phyloP scores from a whole-genome alignment of 1,140 invertebrate genomes.

The Drosophila micromelanica region DNA sequence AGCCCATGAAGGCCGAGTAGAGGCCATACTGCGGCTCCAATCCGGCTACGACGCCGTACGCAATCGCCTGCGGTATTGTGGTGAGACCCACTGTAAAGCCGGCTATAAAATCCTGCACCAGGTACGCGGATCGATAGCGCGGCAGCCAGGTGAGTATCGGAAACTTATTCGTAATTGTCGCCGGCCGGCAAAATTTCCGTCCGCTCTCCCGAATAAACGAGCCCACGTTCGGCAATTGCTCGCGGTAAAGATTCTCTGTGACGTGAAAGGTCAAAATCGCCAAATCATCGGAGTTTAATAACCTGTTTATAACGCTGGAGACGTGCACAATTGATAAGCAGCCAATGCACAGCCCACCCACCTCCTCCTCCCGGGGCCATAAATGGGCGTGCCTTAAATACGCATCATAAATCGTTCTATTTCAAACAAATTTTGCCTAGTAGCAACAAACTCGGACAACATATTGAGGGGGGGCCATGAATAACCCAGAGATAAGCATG shows the following conservation, averaged over 20 bases:
- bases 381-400: constrained; percentile 4
- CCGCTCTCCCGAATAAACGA: constrained; percentile 53
- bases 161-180: constrained; percentile 85
- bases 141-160: constrained; percentile 89
- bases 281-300: constrained; percentile 5
- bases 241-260: constrained; percentile 69
- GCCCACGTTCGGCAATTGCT: constrained; percentile 65
- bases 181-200: constrained; percentile 80
- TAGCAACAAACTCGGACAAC: constrained; percentile 30
- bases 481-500: constrained; percentile 32
- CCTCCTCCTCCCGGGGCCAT: too few species aligned
- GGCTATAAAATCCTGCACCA: constrained; percentile 90
- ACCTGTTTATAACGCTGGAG: constrained; percentile 17
- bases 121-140: constrained; percentile 86
- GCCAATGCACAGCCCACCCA: too few species aligned
- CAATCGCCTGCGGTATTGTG: constrained; percentile 94
- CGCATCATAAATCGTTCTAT: constrained; percentile 28
- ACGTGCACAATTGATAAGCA: neutral
- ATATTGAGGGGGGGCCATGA: constrained; percentile 10
- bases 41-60: constrained; percentile 92
- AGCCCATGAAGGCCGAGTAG: constrained; percentile 94
- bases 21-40: constrained; percentile 86
- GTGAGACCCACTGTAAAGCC: constrained; percentile 94
- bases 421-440: constrained; percentile 6
- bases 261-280: constrained; percentile 1